A percentile compares a stretch with the other conserved stretches of the same genome.
Conservation (phyloP, 2,113 vertebrate genomes). For the Aix galericulata region DNA sequence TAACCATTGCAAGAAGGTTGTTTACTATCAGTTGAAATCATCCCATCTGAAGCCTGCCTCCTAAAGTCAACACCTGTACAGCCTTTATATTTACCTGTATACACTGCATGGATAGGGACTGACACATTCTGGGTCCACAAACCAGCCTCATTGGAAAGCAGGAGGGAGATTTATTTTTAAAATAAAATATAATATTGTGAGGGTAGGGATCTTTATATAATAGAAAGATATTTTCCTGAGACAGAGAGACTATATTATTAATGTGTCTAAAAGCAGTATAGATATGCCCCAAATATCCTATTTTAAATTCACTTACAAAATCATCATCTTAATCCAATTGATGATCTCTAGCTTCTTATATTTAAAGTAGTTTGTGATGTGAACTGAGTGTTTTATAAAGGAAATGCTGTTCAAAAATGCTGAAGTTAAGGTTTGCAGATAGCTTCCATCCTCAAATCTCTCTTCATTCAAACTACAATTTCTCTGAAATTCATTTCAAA, state of each 20-base stretch:
- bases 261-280: background rate
- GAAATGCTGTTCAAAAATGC: background rate
- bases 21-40: background rate
- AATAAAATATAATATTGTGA: background rate
- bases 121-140: background rate
- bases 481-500: background rate
- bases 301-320: constrained; percentile 14
- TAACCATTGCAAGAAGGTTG: background rate
- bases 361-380: background rate
- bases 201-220: background rate
- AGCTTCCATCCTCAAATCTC: background rate
- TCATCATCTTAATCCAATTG: background rate
- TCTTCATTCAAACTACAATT: background rate
- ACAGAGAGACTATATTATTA: constrained; percentile 7
- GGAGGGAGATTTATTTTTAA: background rate
- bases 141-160: background rate
- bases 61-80: background rate
- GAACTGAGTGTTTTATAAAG: background rate
- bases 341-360: constrained; percentile 22
- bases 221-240: background rate
- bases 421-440: background rate
- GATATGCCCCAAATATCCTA: background rate
- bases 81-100: background rate
- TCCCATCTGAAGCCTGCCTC: background rate
- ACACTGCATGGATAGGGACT: background rate